Conservation (phyloP, 92 coral and sea anemone genomes). For the Ricordea florida region DNA sequence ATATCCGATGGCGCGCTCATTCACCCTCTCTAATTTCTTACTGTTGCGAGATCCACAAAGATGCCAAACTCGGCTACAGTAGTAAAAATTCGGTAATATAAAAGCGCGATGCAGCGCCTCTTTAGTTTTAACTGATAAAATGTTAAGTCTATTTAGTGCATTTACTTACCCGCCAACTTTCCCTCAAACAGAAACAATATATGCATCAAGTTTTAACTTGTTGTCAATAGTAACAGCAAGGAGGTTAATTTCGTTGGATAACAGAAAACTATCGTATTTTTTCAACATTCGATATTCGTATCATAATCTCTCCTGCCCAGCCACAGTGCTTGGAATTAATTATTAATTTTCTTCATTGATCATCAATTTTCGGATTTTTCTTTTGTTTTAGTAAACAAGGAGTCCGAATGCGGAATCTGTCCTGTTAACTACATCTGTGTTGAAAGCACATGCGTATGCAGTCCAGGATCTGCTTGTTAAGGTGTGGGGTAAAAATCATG, state of each 20-base stretch:
- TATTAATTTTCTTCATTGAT: no score
- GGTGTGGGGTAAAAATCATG: neutral
- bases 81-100: neutral
- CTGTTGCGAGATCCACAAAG: conserved; percentile 30
- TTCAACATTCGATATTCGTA: no score
- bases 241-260: no score
- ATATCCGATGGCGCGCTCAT: conserved; percentile 38
- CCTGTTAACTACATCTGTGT: conserved; percentile 37
- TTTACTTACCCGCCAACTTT: conserved; percentile 24
- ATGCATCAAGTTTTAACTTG: conserved; percentile 7
- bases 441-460: conserved; percentile 25
- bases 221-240: no score
- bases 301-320: no score
- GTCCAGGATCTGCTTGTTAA: conserved; percentile 42
- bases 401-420: conserved; percentile 37
- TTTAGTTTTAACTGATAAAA: no score
- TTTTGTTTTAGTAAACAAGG: neutral
- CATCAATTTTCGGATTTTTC: neutral
- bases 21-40: conserved; percentile 20
- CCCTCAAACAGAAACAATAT: neutral
- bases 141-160: conserved; percentile 27
- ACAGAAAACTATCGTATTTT: no score
- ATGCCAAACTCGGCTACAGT: conserved; percentile 18
- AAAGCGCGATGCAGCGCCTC: no score
- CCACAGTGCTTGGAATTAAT: no score